A percentile compares a stretch with the other conserved stretches of the same genome.
These are phyloP conservation scores for Trogon melanurus DNA, from an alignment of 2,113 vertebrate species.

Conservation along the genomic window DNA sequence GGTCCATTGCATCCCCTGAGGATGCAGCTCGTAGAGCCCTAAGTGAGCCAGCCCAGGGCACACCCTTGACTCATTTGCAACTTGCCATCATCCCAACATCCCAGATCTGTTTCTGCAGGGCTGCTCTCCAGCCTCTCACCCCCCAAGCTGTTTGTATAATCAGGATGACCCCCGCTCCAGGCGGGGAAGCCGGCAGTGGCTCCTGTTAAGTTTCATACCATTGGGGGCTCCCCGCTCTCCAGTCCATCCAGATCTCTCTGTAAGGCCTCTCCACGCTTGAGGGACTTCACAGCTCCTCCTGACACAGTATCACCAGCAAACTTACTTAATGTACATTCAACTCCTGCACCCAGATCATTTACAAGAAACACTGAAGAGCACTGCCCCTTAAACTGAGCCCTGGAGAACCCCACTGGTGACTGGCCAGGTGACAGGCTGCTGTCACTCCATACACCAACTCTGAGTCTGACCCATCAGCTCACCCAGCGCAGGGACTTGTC, in stretches of 20 bases:
- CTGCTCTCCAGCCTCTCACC: neutral
- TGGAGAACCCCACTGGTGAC: neutral
- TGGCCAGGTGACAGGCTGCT: neutral
- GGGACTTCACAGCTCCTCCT: neutral
- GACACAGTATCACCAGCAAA: neutral
- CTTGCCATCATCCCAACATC: neutral
- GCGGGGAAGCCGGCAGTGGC: neutral
- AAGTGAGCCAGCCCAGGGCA: neutral
- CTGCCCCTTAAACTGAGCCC: neutral
- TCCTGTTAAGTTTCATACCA: neutral
- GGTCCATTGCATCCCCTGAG: neutral
- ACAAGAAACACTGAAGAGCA: neutral
- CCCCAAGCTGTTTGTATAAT: neutral
- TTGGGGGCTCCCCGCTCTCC: neutral
- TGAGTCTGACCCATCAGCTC: neutral
- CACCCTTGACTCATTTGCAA: neutral
- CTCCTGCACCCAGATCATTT: neutral
- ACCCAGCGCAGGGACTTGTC: neutral
- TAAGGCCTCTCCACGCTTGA: neutral
- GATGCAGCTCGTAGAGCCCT: rapidly evolving
- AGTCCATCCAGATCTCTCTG: neutral
- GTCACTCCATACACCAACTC: neutral
- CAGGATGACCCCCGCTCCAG: rapidly evolving
- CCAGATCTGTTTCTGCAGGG: neutral
- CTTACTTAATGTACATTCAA: neutral